phyloP scores from a whole-genome alignment of 2,888 invertebrate species.

The Elmis aenea region DNA sequence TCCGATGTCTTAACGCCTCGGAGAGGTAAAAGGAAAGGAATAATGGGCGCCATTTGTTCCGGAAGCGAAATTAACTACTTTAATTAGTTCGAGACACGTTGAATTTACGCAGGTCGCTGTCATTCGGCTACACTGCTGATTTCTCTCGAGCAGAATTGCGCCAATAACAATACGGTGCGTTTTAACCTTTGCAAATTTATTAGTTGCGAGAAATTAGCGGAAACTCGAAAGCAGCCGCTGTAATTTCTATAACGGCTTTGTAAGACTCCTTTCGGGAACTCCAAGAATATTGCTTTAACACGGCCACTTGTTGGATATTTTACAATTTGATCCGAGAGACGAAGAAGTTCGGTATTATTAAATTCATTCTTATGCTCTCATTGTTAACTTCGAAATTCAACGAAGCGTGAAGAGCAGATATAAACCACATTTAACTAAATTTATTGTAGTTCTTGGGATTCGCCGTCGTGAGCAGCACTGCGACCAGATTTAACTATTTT shows the following conservation, averaged over 20 bases:
- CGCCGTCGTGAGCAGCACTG: too few relatives aligned
- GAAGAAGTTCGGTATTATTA: conserved; percentile 13
- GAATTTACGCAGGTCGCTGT: conserved; percentile 46
- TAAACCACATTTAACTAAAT: too few relatives aligned
- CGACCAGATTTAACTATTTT: too few relatives aligned
- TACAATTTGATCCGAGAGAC: conserved; percentile 16
- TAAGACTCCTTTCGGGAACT: conserved; percentile 25
- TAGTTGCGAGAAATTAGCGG: conserved; percentile 27
- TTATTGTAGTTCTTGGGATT: too few relatives aligned
- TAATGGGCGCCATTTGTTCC: conserved; percentile 47
- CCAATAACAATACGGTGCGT: conserved; percentile 38
- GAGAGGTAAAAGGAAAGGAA: conserved; percentile 41
- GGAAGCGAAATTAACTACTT: conserved; percentile 48
- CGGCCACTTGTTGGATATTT: conserved; percentile 23
- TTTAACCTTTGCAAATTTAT: conserved; percentile 39
- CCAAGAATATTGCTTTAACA: conserved; percentile 24
- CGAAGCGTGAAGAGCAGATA: not conserved
- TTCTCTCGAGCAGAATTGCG: conserved; percentile 34
- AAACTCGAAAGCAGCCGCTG: conserved; percentile 27
- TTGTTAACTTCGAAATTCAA: too few relatives aligned
- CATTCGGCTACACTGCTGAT: conserved; percentile 40
- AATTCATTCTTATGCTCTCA: too few relatives aligned
- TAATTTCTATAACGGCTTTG: conserved; percentile 31
- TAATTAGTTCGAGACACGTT: conserved; percentile 49
- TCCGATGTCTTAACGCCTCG: too few relatives aligned